Conservation (phyloP, 2,888 invertebrate genomes). For the Coelogynopora nodosa region DNA sequence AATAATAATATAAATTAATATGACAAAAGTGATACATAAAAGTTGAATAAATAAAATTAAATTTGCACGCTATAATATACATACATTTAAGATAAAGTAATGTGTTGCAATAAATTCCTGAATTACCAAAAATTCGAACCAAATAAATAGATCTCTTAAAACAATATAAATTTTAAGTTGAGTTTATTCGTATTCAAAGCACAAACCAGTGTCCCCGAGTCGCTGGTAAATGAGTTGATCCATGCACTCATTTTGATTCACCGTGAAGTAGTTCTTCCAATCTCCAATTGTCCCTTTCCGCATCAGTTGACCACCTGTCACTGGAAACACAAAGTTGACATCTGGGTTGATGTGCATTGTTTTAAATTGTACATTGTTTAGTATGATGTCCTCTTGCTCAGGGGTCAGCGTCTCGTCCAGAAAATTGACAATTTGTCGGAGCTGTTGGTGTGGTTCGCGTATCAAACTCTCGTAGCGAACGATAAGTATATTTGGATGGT, state of each 20-base stretch:
- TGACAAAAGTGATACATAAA: no score
- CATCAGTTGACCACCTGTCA: conserved; percentile 45
- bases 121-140: no score
- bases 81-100: no score
- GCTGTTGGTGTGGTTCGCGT: conserved; percentile 47
- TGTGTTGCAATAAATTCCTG: no score
- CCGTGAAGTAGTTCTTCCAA: conserved; percentile 44
- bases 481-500: conserved; percentile 30
- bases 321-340: conserved; percentile 26
- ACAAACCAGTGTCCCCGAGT: background rate
- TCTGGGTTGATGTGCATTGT: conserved; percentile 47
- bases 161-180: no score
- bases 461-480: conserved; percentile 42
- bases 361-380: conserved; percentile 46
- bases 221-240: background rate
- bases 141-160: no score
- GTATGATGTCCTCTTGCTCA: conserved; percentile 44
- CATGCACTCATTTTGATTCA: conserved; percentile 42
- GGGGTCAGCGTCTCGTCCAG: conserved; percentile 47
- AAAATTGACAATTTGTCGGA: conserved; percentile 50
- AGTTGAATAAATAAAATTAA: no score
- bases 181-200: conserved; percentile 30
- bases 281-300: conserved; percentile 47
- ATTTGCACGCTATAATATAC: no score
- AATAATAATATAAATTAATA: no score